Evolutionary conservation across 1,140 invertebrate genomes (phyloP), one percentile per base, ranked within the genome.

Genomic region (Pseudoatta argentina): DNA sequence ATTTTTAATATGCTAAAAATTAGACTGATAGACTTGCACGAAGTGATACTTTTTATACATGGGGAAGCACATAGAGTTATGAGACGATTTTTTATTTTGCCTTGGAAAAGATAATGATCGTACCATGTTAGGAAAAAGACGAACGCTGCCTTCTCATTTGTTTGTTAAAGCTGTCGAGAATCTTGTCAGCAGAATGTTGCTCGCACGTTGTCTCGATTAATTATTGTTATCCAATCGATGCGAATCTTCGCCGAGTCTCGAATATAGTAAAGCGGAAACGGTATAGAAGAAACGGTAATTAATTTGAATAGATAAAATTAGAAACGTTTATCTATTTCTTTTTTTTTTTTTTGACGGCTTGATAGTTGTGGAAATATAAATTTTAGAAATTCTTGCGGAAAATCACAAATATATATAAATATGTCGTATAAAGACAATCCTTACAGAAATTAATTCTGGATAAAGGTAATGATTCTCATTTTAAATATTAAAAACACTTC

Each of bases 171-270:
- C 79, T 61, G 79, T 73, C 53, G 24, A 44, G 69, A 48, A 55
- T 48, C 16, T 24, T 71, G 55, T 83, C 69, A 24, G 39, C n/a
- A 21, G 69, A 61, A 24, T 48, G 73, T 75, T 61, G 39, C 44
- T 75, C 69, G 79, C 53, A 82, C 21, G 39, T 83, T 24, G 69
- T 63, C 69, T 83, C 48, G 34, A 75, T 83, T 83, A 83, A 75
- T 73, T 75, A 83, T 75, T 63, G 79, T 83, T 83, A 51, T 30
- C 39, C 30, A 55, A 83, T 73, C 39, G 69, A 63, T 51, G 18
- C 14, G 79, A 75, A 75, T 51, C 55, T 51, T 75, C 39, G 79
- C 69, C 79, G 79, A 83, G 69, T 83, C 69, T 61, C 39, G 55
- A 44, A 79, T 61, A 44, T 14, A 14, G 4, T 34, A 64, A 6